These are phyloP conservation scores for Ahaetulla prasina DNA, from an alignment of 2,113 vertebrate genomes.

Conservation along the genomic window DNA sequence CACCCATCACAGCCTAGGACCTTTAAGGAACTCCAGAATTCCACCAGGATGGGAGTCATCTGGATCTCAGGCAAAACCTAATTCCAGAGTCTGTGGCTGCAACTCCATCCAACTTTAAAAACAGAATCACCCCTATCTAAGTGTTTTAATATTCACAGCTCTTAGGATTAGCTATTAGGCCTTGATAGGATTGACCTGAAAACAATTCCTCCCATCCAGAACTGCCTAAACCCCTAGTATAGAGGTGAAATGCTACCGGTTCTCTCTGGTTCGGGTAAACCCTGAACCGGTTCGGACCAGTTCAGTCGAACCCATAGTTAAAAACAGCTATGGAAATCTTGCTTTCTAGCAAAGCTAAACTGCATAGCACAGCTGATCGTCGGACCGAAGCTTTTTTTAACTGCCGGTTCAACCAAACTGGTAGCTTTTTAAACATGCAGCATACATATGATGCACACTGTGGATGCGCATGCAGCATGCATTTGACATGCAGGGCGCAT, in stretches of 20 bases:
- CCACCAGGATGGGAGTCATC: background rate
- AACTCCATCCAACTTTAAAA: background rate
- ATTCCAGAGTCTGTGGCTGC: background rate
- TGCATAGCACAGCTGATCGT: too few species aligned
- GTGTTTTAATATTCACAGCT: background rate
- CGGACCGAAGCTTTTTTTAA: too few species aligned
- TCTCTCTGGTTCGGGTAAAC: rapidly evolving
- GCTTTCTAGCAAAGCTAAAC: too few species aligned
- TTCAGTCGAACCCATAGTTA: too few species aligned
- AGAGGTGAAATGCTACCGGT: too few species aligned
- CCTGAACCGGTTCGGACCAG: too few species aligned
- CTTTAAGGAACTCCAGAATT: background rate
- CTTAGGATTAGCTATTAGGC: background rate
- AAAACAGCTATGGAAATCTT: too few species aligned
- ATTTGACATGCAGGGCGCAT: too few species aligned
- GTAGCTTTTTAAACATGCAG: too few species aligned
- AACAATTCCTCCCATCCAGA: background rate
- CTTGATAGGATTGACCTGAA: background rate
- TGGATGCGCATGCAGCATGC: too few species aligned
- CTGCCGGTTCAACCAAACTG: too few species aligned
- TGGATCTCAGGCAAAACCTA: background rate
- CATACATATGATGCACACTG: too few species aligned
- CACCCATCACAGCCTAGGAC: background rate
- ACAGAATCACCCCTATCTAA: background rate
- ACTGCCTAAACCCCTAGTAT: background rate